Percentiles rank a stretch among this genome's conserved stretches.
These are phyloP conservation scores for Saturnia pavonia DNA, from an alignment of 2,888 invertebrate genomes.

Conservation along the genomic window DNA sequence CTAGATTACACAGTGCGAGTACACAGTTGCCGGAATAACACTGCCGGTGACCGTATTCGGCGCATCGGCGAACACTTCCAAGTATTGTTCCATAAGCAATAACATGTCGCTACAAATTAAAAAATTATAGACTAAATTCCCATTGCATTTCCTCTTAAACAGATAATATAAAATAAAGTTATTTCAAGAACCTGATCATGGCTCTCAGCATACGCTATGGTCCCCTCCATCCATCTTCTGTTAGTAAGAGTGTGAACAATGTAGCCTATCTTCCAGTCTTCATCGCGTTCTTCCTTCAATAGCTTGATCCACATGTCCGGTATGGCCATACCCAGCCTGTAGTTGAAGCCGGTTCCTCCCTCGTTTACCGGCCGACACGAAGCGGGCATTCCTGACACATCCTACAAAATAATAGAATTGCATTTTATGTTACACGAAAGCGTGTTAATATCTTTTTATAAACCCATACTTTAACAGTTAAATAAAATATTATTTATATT, in stretches of 20 bases:
- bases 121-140: no score
- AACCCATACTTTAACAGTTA: no score
- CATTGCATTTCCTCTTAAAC: no score
- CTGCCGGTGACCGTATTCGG: no score
- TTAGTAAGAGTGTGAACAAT: constrained; percentile 96
- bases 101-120: no score
- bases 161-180: neutral
- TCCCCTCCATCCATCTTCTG: constrained; percentile 96
- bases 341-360: constrained; percentile 98
- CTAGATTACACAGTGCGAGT: no score
- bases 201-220: constrained; percentile 98
- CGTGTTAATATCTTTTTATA: no score
- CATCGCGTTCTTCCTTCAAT: constrained; percentile 91
- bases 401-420: constrained; percentile 69
- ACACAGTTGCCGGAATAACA: no score
- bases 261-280: constrained; percentile 96
- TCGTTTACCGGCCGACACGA: constrained; percentile 96
- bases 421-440: neutral
- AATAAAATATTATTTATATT: no score
- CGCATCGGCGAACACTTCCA: no score
- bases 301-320: constrained; percentile 99
- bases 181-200: constrained; percentile 91
- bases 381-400: constrained; percentile 99
- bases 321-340: constrained; percentile 99
- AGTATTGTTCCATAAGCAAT: no score